Evolutionary conservation across 2,797 vertebrate species (phyloP), one percentile per base, ranked within the genome.

Genomic region (Kryptolebias ocellatus): DNA sequence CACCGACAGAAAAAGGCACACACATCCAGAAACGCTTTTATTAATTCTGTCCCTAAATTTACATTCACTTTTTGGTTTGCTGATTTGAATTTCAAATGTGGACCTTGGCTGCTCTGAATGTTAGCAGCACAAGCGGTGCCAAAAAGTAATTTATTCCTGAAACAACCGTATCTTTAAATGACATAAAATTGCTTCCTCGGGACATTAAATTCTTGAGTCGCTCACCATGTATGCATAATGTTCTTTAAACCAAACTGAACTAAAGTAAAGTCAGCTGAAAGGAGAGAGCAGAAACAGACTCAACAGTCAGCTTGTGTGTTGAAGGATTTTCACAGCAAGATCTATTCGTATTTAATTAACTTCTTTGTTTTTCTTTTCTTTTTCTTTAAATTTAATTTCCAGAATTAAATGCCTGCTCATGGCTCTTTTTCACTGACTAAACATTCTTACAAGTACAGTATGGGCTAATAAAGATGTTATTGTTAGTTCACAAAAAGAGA

Each of bases 41-140:
- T 53, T 57, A 47, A 57, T 50, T 18, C 27, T 37, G 42, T 68
- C 42, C 70, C 18, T 20, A 63, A 55, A 78, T 81, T 74, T 78
- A 57, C 53, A 81, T 85, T 77, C 15, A 53, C 20, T 58, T 73
- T 72, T 67, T 61, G 44, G 14, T 72, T 74, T 44, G 3, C 61
- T 64, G 2, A 84, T 78, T 76, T 78, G 42, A 76, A 80, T 74
- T 67, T 75, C 50, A 72, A 80, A 80, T 74, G 60, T 58, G 49
- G 18, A 44, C 34, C 45, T 70, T 52, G 54, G 11, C 60, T 64
- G 60, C 63, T 60, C 57, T 31, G 59, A 72, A 78, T 29, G 18
- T 12, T 47, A 66, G 70, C 46, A 18, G 51, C 56, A 68, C 55
- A 56, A 58, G 42, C 1, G 0, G 7, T 1, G 55, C 56, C 66